These are phyloP conservation scores for Hippopotamus amphibius DNA, from an alignment of 2,113 vertebrate species.

Conservation along the genomic window DNA sequence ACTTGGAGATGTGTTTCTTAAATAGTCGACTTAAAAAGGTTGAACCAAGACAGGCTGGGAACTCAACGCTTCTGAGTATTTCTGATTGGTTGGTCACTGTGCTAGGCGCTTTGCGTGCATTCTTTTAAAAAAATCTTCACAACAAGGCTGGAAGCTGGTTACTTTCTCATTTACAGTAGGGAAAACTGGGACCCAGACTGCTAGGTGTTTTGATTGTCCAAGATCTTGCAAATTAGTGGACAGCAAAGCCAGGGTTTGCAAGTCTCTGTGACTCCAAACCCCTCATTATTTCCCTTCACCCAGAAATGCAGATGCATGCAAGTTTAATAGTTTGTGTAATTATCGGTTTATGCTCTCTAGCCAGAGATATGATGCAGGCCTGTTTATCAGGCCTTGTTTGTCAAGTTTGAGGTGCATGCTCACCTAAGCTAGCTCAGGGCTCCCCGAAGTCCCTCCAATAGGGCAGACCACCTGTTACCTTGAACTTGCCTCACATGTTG, in stretches of 20 bases:
- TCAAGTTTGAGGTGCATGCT: not conserved
- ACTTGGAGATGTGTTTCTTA: not conserved
- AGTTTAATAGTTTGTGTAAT: not conserved
- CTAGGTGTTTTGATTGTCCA: not conserved
- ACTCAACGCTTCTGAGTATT: not conserved
- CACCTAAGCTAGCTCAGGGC: not conserved
- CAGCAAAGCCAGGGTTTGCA: not conserved
- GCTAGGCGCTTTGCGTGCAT: not conserved
- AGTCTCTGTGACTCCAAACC: too few species aligned
- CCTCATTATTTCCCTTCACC: not conserved
- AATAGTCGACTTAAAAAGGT: not conserved
- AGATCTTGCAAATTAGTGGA: not conserved
- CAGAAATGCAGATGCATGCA: accelerated
- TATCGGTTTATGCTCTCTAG: not conserved
- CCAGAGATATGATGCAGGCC: not conserved
- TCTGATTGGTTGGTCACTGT: not conserved
- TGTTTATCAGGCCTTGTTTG: not conserved
- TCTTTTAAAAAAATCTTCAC: not conserved
- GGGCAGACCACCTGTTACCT: not conserved
- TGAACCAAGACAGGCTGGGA: too few species aligned
- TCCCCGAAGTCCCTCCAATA: not conserved
- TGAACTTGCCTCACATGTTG: not conserved
- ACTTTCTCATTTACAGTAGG: not conserved
- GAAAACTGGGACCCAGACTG: not conserved
- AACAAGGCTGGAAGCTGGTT: not conserved